A percentile compares a stretch with the other conserved stretches of the same genome.
Evolutionary conservation across 1,140 invertebrate genomes (phyloP).

Genomic region (Orchesella cincta): DNA sequence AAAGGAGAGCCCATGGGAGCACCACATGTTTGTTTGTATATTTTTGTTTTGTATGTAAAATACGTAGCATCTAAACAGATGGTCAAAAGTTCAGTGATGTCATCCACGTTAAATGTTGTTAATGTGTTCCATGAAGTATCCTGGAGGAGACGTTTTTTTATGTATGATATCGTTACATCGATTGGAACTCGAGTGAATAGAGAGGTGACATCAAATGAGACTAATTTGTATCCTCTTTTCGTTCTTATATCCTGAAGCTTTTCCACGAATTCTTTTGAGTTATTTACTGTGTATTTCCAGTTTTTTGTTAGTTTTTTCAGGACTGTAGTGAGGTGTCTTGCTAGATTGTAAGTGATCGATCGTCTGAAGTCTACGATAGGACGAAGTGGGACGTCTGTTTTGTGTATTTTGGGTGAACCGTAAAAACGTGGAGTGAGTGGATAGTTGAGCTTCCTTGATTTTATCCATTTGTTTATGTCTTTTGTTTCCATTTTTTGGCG

Average conservation of each 20-base stretch:
- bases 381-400: slow-evolving; percentile 46
- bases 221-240: not conserved
- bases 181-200: not conserved
- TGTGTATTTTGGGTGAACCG: slow-evolving; percentile 52
- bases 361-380: slow-evolving; percentile 50
- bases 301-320: slow-evolving; percentile 24
- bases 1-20: slow-evolving; percentile 44
- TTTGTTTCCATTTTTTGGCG: too few relatives aligned
- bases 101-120: not conserved
- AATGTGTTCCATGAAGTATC: not conserved
- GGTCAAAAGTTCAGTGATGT: slow-evolving; percentile 35
- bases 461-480: too few relatives aligned
- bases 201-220: not conserved
- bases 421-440: slow-evolving; percentile 38
- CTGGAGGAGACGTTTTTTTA: not conserved
- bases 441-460: slow-evolving; percentile 30
- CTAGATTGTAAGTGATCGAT: slow-evolving; percentile 46
- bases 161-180: not conserved
- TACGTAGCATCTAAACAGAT: slow-evolving; percentile 39
- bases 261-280: not conserved
- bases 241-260: not conserved
- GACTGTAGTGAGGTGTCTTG: slow-evolving; percentile 45
- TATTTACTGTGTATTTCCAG: not conserved
- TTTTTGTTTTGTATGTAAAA: slow-evolving; percentile 32
- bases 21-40: slow-evolving; percentile 41